Evolutionary conservation across 2,888 invertebrate genomes (phyloP), one percentile per base, ranked within the genome.

Genomic region (Nephrotoma guestfalica): DNA sequence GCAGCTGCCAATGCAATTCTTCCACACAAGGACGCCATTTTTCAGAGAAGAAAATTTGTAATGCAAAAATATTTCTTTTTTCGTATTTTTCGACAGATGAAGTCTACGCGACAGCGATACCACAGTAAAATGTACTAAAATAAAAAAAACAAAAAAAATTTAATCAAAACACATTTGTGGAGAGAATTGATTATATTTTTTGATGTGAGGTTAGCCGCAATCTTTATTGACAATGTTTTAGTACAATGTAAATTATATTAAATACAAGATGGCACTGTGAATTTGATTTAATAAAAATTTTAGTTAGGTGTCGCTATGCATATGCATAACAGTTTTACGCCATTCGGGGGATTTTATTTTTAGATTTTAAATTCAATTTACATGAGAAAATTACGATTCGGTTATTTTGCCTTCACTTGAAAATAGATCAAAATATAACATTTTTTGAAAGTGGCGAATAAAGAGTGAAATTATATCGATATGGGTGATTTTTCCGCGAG

Each of bases 1-100:
- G 94, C 93, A 89, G 94, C 93, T 90, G 93, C 92, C 88, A 94
- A 92, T 90, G 94, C 92, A 91, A 95, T 93, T 93, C 94, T 94
- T 92, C 95, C 94, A 92, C 95, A 95, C 91, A 96, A 92, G 89
- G 95, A 95, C 92, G 96, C 95, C 96, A 96, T 96, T 94, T 30
- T 43, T 18, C 18, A 43, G 30, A 43, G 41, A 84, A 84, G 41
- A 43, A 11, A 43, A 85, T 41, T 84, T 84, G 41, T 84, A 30
- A 30, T n/a, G 9, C 40, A 71, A 71, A 30, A 30, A 30, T 30
- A 30, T 30, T 30, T 71, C n/a, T 71, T 15, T 57, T 71, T 71
- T 71, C 71, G 71, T 9, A 30, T 30, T 71, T 71, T 71, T 71
- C 71, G 71, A 71, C 71, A 71, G 71, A 51, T 71, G 71, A 71